These are phyloP conservation scores for Spicauda simplicius DNA, from an alignment of 2,888 invertebrate genomes.

Conservation along the genomic window DNA sequence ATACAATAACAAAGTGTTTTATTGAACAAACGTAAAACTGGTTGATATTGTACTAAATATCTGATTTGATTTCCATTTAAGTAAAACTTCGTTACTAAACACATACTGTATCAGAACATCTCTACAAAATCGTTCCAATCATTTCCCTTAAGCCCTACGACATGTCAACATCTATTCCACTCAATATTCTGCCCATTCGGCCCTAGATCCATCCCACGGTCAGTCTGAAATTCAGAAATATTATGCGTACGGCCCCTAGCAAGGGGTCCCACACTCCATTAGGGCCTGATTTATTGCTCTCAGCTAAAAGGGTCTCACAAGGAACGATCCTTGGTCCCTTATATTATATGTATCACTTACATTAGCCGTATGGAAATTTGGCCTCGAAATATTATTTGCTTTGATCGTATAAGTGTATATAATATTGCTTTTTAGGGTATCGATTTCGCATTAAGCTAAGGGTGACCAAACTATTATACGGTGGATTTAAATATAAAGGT, in stretches of 20 bases:
- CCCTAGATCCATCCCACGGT: conserved; percentile 54
- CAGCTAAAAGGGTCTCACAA: conserved; percentile 79
- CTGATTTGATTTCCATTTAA: too few relatives aligned
- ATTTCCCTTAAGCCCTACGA: conserved; percentile 53
- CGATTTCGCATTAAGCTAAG: conserved; percentile 48
- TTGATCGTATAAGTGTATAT: conserved; percentile 57
- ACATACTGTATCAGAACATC: not conserved
- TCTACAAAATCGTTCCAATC: conserved; percentile 46
- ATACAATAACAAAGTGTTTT: too few relatives aligned
- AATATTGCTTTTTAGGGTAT: conserved; percentile 49
- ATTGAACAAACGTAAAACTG: too few relatives aligned
- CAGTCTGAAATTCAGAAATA: conserved; percentile 72
- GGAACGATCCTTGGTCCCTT: conserved; percentile 70
- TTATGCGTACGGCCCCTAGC: conserved; percentile 64
- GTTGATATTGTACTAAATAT: too few relatives aligned
- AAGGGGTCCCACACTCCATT: conserved; percentile 75
- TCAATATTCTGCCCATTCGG: conserved; percentile 60
- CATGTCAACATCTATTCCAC: conserved; percentile 57
- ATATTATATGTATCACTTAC: conserved; percentile 68
- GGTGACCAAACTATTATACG: conserved; percentile 9
- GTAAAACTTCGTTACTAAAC: not conserved
- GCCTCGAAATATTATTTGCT: conserved; percentile 69
- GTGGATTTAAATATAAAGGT: too few relatives aligned
- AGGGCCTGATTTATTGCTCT: conserved; percentile 77
- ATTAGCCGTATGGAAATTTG: conserved; percentile 77